Evolutionary conservation across 2,113 vertebrate species (phyloP), one percentile per base, ranked within the genome.

Genomic region (Alectura lathami): DNA sequence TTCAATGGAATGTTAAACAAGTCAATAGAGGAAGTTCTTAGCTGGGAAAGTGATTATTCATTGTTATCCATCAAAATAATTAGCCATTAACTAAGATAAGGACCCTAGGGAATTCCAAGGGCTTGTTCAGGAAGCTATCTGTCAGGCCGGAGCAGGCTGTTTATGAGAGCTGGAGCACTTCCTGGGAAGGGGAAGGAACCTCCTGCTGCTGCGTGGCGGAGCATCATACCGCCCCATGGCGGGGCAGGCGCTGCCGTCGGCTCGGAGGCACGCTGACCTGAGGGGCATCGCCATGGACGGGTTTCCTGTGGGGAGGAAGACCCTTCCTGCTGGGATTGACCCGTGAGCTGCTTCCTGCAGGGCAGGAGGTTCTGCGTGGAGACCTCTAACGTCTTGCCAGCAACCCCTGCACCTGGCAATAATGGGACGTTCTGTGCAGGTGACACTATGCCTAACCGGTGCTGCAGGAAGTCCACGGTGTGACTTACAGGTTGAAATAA

Each of bases 21-120:
- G 97, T 97, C 97, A 98, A 98, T 98, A 98, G 96, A 98, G 98
- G 98, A 98, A 98, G 97, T 97, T 97, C 97, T 98, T 97, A 98
- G 97, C 97, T 94, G 93, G 93, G 97, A 97, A 97, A 98, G 97
- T 97, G 97, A 97, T 97, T 98, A 97, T 97, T 98, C 97, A 96
- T 96, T 96, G 94, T 94, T 97, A 97, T 96, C 97, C 96, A 96
- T 97, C 96, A 96, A 97, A 97, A 97, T 97, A 98, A 97, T 98
- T 97, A 95, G 88, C 97, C 97, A 48, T 97, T 94, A 97, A 97
- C 96, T 86, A 92, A 56, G 96, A 97, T 98, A 97, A 97, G 97
- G 91, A 95, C 97, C 97, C 94, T 88, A 97, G 97, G 97, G 97
- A 98, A 97, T 98, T 98, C 95, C 93, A 96, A 97, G 94, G 95